Percentiles rank a stretch among this genome's conserved stretches.
These are phyloP conservation scores for Dinothrombium tinctorium DNA, from an alignment of 1,140 invertebrate species.

Conservation along the genomic window DNA sequence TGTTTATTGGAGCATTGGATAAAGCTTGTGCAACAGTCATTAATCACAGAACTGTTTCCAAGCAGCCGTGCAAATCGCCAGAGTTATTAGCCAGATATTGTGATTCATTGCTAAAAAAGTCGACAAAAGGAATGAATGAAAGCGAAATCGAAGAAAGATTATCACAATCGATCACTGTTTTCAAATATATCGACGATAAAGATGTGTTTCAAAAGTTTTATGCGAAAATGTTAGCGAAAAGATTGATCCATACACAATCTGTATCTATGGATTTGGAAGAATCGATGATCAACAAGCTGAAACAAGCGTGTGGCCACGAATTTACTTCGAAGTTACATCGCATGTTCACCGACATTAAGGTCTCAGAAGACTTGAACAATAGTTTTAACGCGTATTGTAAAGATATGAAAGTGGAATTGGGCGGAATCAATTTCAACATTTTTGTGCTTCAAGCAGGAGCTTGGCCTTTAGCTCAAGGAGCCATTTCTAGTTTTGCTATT, in stretches of 20 bases:
- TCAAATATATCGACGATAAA: constrained; percentile 98
- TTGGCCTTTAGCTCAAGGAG: constrained; percentile 71
- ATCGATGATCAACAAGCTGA: constrained; percentile 89
- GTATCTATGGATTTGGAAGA: constrained; percentile 95
- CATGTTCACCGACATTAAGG: constrained; percentile 93
- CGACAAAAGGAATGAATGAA: constrained; percentile 40
- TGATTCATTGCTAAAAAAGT: constrained; percentile 73
- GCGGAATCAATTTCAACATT: constrained; percentile 46
- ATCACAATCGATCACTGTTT: constrained; percentile 68
- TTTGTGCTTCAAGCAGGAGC: constrained; percentile 56
- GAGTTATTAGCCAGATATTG: constrained; percentile 81
- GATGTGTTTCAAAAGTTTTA: constrained; percentile 82
- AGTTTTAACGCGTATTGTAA: constrained; percentile 56
- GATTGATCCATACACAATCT: constrained; percentile 75
- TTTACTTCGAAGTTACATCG: constrained; percentile 93
- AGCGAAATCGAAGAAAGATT: constrained; percentile 67
- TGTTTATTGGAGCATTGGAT: constrained; percentile 78
- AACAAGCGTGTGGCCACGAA: constrained; percentile 93
- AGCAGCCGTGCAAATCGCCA: constrained; percentile 46
- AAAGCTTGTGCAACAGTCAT: constrained; percentile 40
- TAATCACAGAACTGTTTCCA: constrained; percentile 48
- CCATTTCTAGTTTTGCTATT: constrained; percentile 52
- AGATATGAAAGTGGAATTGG: constrained; percentile 39
- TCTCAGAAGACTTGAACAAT: constrained; percentile 70
- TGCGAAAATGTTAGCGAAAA: constrained; percentile 50